These are phyloP conservation scores for Zoanthus gigantus DNA, from an alignment of 92 coral and sea anemone genomes.

Conservation along the genomic window DNA sequence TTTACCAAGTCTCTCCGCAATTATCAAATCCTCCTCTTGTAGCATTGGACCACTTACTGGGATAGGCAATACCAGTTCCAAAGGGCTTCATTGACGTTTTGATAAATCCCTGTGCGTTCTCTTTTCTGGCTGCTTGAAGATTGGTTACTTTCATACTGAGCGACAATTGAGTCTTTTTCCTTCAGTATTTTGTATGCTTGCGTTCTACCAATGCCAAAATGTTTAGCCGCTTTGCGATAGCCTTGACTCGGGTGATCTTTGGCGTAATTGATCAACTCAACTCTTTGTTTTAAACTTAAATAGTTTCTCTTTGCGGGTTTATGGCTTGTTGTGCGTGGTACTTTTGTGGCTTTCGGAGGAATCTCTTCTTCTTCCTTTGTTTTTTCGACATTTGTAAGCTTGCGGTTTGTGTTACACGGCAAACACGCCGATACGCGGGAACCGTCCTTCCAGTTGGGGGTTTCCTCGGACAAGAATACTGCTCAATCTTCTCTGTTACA, in stretches of 20 bases:
- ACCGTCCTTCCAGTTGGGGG: constrained; percentile 58
- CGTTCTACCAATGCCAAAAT: constrained; percentile 62
- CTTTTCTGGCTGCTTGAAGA: constrained; percentile 35
- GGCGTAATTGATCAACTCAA: constrained; percentile 57
- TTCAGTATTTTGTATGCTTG: constrained; percentile 13
- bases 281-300: constrained; percentile 62
- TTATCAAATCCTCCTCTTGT: constrained; percentile 8
- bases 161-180: constrained; percentile 5
- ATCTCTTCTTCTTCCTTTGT: constrained; percentile 47
- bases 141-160: constrained; percentile 13
- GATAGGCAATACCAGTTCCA: constrained; percentile 5
- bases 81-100: constrained; percentile 11
- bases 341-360: constrained; percentile 20
- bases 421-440: constrained; percentile 42
- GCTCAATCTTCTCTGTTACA: constrained; percentile 53
- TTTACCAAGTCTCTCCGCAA: constrained; percentile 2
- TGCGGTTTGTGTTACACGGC: constrained; percentile 32
- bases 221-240: constrained; percentile 58
- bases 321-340: neutral
- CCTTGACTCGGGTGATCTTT: constrained; percentile 60
- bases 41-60: constrained; percentile 6
- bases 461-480: constrained; percentile 53
- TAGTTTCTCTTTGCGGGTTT: constrained; percentile 58
- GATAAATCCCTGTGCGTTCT: constrained; percentile 12
- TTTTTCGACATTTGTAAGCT: constrained; percentile 28